These are phyloP conservation scores for Drosophila kanekoi DNA, from an alignment of 2,888 invertebrate species.

Conservation along the genomic window DNA sequence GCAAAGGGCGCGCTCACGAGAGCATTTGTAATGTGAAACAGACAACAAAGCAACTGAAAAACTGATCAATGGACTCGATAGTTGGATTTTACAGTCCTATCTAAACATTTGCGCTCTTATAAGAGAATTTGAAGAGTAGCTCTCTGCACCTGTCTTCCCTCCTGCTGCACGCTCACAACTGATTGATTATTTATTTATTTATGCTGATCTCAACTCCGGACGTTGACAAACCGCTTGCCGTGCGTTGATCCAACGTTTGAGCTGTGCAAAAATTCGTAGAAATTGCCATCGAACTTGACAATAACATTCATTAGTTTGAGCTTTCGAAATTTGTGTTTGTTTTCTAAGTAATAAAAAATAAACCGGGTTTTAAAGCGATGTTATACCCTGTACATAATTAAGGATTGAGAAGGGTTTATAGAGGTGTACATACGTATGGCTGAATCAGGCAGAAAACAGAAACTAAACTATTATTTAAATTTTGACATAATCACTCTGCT, in stretches of 20 bases:
- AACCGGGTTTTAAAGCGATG: constrained; percentile 52
- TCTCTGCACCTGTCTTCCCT: not conserved
- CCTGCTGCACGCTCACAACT: not conserved
- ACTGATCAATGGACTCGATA: not conserved
- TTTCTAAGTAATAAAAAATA: constrained; percentile 53
- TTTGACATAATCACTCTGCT: no score
- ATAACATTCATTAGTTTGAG: constrained; percentile 57
- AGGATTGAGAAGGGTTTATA: not conserved
- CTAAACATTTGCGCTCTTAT: constrained; percentile 2
- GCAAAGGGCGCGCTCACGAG: constrained; percentile 7
- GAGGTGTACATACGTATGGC: not conserved
- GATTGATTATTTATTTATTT: constrained; percentile 3
- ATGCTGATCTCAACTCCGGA: constrained; percentile 21
- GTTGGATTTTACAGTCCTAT: not conserved
- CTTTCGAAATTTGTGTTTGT: constrained; percentile 45
- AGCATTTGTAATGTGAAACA: constrained; percentile 1
- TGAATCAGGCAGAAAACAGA: not conserved
- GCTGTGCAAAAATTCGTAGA: constrained; percentile 40
- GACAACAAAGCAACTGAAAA: not conserved
- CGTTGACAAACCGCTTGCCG: constrained; percentile 19
- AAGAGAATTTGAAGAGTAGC: not conserved
- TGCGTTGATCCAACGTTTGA: constrained; percentile 9
- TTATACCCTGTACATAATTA: constrained; percentile 1
- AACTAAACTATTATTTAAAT: no score
- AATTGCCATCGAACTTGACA: constrained; percentile 51